phyloP scores from a whole-genome alignment of 1,140 invertebrate genomes.

The Drosophila nebulosa region DNA sequence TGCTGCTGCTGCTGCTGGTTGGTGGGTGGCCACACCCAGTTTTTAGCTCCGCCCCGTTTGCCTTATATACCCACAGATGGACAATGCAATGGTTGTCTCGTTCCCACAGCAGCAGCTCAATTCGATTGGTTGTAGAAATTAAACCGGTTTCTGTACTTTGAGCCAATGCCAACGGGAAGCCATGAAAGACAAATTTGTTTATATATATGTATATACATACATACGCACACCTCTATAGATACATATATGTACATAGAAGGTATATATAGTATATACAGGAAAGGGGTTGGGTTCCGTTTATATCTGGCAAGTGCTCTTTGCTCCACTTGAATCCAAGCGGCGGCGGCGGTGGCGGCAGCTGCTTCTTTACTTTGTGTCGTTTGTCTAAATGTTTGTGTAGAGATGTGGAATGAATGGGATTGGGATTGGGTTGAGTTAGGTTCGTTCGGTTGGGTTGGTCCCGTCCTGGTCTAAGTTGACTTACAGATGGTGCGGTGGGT shows the following conservation, averaged over 20 bases:
- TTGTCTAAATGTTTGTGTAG: constrained; percentile 68
- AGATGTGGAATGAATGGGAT: constrained; percentile 34
- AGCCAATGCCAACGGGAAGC: constrained; percentile 54
- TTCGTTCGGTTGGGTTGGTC: not conserved
- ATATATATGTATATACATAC: not conserved
- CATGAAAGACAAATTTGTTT: constrained; percentile 11
- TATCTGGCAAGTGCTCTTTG: constrained; percentile 43
- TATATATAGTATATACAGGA: constrained; percentile 5
- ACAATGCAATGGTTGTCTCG: constrained; percentile 43
- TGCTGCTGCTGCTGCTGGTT: constrained; percentile 14
- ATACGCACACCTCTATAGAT: too few relatives aligned
- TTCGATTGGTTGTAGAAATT: constrained; percentile 23
- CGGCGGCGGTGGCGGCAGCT: constrained; percentile 48
- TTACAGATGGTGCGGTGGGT: not conserved
- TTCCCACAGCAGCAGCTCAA: constrained; percentile 35
- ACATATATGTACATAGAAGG: not conserved
- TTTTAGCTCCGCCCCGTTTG: constrained; percentile 37
- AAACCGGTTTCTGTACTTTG: constrained; percentile 47
- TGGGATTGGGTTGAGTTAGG: constrained; percentile 11
- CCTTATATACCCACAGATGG: constrained; percentile 42
- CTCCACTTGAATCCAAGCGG: constrained; percentile 53
- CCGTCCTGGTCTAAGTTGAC: not conserved
- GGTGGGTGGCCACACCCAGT: constrained; percentile 53
- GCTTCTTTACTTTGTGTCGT: constrained; percentile 59
- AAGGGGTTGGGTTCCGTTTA: constrained; percentile 3